Conservation (phyloP, 2,888 invertebrate genomes). For the Hartigia nigra region DNA sequence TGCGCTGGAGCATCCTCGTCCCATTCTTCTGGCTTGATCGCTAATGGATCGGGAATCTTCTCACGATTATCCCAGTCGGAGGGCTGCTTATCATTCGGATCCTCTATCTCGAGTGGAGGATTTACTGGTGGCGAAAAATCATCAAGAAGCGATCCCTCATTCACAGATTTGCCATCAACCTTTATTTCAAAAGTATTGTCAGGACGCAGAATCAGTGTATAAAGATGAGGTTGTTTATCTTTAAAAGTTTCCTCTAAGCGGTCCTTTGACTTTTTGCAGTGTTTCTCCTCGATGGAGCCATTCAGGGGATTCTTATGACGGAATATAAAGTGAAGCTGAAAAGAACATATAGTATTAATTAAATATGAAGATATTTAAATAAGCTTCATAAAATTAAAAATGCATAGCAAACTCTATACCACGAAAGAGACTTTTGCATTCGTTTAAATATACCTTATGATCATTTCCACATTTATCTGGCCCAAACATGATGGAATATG, state of each 20-base stretch:
- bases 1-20: conserved; percentile 93
- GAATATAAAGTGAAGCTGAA: conserved; percentile 86
- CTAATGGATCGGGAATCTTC: conserved; percentile 89
- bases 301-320: conserved; percentile 94
- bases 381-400: conserved; percentile 5
- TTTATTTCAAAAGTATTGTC: conserved; percentile 85
- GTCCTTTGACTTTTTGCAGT: conserved; percentile 90
- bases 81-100: conserved; percentile 87
- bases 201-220: conserved; percentile 80
- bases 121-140: conserved; percentile 95
- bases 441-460: conserved; percentile 82
- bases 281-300: conserved; percentile 92
- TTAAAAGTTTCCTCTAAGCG: conserved; percentile 88
- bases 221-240: conserved; percentile 93
- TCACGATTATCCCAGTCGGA: conserved; percentile 97
- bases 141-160: conserved; percentile 86
- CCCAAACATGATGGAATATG: conserved; percentile 99
- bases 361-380: not conserved
- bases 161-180: conserved; percentile 86
- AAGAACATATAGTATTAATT: conserved; percentile 19
- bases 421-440: not conserved
- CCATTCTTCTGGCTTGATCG: conserved; percentile 96
- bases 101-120: conserved; percentile 94
- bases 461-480: conserved; percentile 99
- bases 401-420: not conserved